Evolutionary conservation across 2,797 vertebrate genomes (phyloP).

Genomic region (Phaenicophaeus curvirostris): DNA sequence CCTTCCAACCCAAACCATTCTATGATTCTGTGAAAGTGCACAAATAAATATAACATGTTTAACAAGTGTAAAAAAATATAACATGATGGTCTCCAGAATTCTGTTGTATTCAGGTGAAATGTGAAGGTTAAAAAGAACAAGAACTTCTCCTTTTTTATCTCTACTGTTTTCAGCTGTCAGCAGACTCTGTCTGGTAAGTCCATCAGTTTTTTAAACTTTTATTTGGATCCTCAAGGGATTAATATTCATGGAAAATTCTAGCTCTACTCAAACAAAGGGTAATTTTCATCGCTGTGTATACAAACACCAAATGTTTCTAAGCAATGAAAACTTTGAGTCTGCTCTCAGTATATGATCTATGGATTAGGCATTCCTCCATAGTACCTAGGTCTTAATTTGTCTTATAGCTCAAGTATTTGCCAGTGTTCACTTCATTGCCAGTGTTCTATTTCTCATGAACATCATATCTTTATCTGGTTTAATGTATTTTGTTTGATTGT

Average conservation of each 20-base stretch:
- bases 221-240: background rate
- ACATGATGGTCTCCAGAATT: background rate
- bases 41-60: background rate
- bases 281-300: background rate
- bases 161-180: background rate
- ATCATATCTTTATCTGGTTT: background rate
- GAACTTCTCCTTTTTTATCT: background rate
- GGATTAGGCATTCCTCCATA: background rate
- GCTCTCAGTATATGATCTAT: background rate
- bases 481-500: background rate
- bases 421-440: background rate
- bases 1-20: no score
- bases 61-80: background rate
- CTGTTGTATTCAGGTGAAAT: background rate
- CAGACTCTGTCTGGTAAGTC: background rate
- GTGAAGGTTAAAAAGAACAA: background rate
- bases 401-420: background rate
- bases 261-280: background rate
- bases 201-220: background rate
- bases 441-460: background rate
- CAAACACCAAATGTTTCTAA: background rate
- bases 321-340: background rate
- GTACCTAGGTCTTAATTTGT: background rate
- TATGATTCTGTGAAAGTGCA: background rate
- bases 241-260: background rate